Evolutionary conservation across 2,113 vertebrate species (phyloP).

Genomic region (Hystrix brachyura): DNA sequence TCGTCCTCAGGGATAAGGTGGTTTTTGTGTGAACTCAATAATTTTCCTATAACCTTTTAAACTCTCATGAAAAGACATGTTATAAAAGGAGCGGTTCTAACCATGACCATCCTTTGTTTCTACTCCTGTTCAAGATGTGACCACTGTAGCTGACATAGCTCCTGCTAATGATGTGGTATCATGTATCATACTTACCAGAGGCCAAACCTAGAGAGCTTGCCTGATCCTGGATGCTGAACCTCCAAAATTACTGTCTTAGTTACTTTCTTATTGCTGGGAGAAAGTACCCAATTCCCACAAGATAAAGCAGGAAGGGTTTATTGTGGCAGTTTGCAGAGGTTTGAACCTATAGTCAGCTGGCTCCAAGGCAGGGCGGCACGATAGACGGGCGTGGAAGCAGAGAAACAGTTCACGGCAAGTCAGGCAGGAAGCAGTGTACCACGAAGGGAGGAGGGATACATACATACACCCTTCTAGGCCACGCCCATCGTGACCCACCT

Average conservation of each 20-base stretch:
- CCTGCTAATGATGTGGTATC: neutral
- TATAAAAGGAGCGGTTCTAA: neutral
- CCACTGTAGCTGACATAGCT: too few relatives aligned
- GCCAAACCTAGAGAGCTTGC: neutral
- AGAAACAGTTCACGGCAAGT: neutral
- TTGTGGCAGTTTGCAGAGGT: neutral
- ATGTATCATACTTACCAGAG: neutral
- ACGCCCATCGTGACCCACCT: neutral
- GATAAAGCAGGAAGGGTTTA: neutral
- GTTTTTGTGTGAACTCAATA: neutral
- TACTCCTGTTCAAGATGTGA: neutral
- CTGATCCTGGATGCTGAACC: neutral
- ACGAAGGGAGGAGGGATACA: neutral
- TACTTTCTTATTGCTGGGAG: neutral
- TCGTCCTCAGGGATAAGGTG: neutral
- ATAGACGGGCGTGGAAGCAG: neutral
- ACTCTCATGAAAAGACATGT: neutral
- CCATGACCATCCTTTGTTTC: neutral
- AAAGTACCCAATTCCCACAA: neutral
- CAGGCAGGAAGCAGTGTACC: too few relatives aligned
- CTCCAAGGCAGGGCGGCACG: neutral
- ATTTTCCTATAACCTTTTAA: neutral
- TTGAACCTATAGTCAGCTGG: too few relatives aligned
- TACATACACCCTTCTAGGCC: neutral
- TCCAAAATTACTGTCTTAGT: neutral